Base-by-base conservation (phyloP, 2,113 vertebrate genomes). In the Calypte anna region DNA sequence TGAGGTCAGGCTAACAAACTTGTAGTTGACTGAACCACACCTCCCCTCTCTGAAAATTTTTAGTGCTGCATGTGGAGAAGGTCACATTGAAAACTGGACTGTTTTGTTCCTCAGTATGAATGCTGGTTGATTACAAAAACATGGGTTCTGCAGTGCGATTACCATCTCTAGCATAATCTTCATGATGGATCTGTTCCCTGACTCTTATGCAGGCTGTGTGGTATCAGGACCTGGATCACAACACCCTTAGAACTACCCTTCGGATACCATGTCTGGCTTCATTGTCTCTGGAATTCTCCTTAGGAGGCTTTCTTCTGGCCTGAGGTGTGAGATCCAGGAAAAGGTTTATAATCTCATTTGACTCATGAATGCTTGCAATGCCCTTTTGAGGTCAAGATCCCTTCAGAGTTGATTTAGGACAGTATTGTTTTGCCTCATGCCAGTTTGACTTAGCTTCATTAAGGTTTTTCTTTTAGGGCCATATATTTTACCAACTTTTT, bases 221-320 rank as follows among this genome's bases (percentile, higher is more conserved):
- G 27, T 94, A 30, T 84, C 81, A 78, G 73, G 77, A 73, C 59
- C 64, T 81, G 68, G 59, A 89, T 91, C 68, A 51, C 80, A 77
- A 6, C 59, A 87, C 61, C 44, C 54, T 91, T 86, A 89, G 44
- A 91, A n/a, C 77, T 91, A n/a, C 87, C 63, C 51, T 74, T 81
- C 9, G 24, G 54, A 73, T 89, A 78, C 17, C 51, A 54, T 61
- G 59, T 89, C 72, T 80, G 63, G 50, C 50, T 88, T 92, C 72
- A 33, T 53, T 94, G 77, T 55, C 63, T 80, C 59, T 93, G 69
- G 87, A 89, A 61, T 95, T 93, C 77, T 91, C 5, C 10, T 95
- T 89, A 84, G 59, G 73, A 69, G 53, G 20, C 79, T 94, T 89
- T 94, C 77, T 92, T 91, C 92, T 92, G 87, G 38, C 81, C 63